These are phyloP conservation scores for Phataginus tricuspis DNA, from an alignment of 2,797 vertebrate genomes.

Conservation along the genomic window DNA sequence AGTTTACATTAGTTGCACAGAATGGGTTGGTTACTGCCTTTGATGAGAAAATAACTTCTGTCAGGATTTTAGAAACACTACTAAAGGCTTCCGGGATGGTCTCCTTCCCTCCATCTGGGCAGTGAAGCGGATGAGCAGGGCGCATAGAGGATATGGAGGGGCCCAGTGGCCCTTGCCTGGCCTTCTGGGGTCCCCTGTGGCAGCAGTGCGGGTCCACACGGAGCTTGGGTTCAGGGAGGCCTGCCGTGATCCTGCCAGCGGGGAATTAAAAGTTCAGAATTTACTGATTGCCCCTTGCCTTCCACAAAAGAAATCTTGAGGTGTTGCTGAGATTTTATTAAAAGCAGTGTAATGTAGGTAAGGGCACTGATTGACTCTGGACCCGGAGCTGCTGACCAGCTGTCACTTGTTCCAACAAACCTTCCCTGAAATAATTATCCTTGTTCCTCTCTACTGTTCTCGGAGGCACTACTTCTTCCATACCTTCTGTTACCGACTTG, in stretches of 20 bases:
- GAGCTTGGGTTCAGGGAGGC: not conserved
- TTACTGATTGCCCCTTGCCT: not conserved
- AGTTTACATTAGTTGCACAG: not conserved
- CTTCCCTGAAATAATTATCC: not conserved
- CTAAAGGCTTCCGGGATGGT: not conserved
- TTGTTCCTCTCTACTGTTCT: not conserved
- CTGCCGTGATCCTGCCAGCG: accelerated
- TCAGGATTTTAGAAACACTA: not conserved
- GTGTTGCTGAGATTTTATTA: not conserved
- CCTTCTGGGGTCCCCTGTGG: no score
- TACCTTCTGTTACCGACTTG: accelerated
- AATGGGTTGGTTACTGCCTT: not conserved
- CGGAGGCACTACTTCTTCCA: accelerated
- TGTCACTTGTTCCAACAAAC: not conserved
- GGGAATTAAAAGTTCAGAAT: not conserved
- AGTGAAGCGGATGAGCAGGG: accelerated
- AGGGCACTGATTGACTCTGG: not conserved
- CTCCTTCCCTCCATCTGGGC: no score
- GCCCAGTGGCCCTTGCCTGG: not conserved
- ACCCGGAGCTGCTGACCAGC: not conserved
- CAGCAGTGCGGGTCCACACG: accelerated
- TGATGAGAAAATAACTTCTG: not conserved
- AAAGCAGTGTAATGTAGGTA: not conserved
- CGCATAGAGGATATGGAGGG: no score
- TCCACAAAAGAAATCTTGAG: not conserved